A percentile compares a stretch with the other conserved stretches of the same genome.
Evolutionary conservation across 2,888 invertebrate genomes (phyloP).

Genomic region (Spodoptera exigua): DNA sequence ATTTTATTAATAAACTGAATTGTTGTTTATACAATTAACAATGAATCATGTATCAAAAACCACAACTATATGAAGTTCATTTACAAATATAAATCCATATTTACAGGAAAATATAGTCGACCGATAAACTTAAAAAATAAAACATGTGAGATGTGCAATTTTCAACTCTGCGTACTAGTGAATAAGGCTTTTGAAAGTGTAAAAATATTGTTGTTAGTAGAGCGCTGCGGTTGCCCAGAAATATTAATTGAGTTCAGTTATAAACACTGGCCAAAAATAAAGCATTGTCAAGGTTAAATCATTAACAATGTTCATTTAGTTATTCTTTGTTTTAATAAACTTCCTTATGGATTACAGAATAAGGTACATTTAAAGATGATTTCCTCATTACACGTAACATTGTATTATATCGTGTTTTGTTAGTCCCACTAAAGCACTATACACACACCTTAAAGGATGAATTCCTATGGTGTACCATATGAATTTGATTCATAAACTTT

Average conservation of each 20-base stretch:
- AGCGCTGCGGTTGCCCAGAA: constrained; percentile 19
- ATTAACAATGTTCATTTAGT: constrained; percentile 9
- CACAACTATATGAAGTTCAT: not conserved
- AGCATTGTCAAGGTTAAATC: constrained; percentile 28
- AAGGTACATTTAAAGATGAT: constrained; percentile 1
- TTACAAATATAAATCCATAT: not conserved
- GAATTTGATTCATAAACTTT: too few relatives aligned
- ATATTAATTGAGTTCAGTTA: constrained; percentile 7
- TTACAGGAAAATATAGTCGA: not conserved
- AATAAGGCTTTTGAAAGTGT: not conserved
- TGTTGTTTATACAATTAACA: too few relatives aligned
- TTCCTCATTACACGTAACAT: constrained; percentile 4
- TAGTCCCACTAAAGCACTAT: too few relatives aligned
- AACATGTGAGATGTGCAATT: too few relatives aligned
- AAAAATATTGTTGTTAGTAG: constrained; percentile 3
- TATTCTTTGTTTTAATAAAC: constrained; percentile 15
- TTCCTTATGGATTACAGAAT: constrained; percentile 14
- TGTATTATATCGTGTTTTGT: too few relatives aligned
- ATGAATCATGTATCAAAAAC: not conserved
- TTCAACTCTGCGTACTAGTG: too few relatives aligned
- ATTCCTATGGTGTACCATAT: too few relatives aligned
- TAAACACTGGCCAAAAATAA: constrained; percentile 28
- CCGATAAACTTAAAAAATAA: not conserved
- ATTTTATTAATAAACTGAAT: too few relatives aligned
- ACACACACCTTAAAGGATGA: too few relatives aligned